Evolutionary conservation across 2,888 invertebrate genomes (phyloP), one percentile per base, ranked within the genome.

Genomic region (Apomyelois bistriatella): DNA sequence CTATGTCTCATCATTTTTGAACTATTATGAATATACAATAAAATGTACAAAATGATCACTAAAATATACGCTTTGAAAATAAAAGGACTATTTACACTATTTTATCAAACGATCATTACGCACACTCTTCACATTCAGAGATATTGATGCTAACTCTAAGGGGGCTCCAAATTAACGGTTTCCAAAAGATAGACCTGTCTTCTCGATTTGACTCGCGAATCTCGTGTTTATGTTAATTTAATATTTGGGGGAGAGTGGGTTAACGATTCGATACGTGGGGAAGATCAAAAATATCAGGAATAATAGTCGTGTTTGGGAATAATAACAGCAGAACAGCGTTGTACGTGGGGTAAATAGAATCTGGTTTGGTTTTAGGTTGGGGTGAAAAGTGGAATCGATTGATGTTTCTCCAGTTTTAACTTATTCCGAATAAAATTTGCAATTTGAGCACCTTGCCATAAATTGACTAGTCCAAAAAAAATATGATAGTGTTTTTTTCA

Each of bases 151-250:
- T 15, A 13, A 16, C 40, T 15, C 40, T 40, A 10, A 3, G 13
- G 46, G 16, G 35, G 32, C 32, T n/a, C 32, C 72, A 76, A 82
- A 84, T 84, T 82, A 84, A 85, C 82, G 86, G 80, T 83, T 84
- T 85, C 84, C 83, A 79, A 76, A 70, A 81, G 80, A 83, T 81
- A 79, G 80, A 81, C 79, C 74, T 70, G 78, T 77, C 79, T 80
- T 77, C 75, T 75, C 81, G 80, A 82, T 85, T 86, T 82, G 82
- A 83, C 79, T 79, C 77, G 76, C 72, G 71, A 67, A 65, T 70
- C 71, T 60, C 65, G 68, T 81, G 77, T 84, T 82, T 83, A 83
- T 85, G 86, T 83, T 86, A 85, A 86, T 85, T 83, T 84, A 85
- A 83, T 83, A 83, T 79, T 75, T 57, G 68, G 59, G 58, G 54